phyloP scores from a whole-genome alignment of 2,888 invertebrate genomes.

The Abscondita cerata region DNA sequence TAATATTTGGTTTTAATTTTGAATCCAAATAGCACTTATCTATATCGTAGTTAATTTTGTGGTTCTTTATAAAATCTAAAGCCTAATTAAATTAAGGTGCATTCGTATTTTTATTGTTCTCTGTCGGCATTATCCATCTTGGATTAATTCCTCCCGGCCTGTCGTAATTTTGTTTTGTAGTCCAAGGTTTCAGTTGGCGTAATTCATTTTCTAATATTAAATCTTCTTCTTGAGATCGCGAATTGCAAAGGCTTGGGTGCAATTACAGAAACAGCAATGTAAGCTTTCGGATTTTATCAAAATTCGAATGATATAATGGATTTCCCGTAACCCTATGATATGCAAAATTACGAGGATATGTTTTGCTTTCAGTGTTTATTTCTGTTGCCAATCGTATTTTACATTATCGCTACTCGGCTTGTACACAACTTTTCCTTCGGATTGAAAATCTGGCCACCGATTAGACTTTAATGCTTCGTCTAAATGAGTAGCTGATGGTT shows the following conservation, averaged over 20 bases:
- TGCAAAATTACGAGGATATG: slow-evolving; percentile 55
- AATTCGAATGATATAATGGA: slow-evolving; percentile 46
- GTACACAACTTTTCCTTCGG: slow-evolving; percentile 26
- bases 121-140: slow-evolving; percentile 51
- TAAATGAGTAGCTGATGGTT: slow-evolving; percentile 14
- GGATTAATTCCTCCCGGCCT: slow-evolving; percentile 53
- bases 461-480: slow-evolving; percentile 33
- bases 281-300: slow-evolving; percentile 56
- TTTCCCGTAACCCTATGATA: slow-evolving; percentile 58
- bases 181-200: slow-evolving; percentile 57
- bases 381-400: slow-evolving; percentile 41
- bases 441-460: slow-evolving; percentile 31
- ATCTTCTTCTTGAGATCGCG: slow-evolving; percentile 37
- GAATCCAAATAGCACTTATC: slow-evolving; percentile 1
- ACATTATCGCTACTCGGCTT: slow-evolving; percentile 27
- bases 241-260: slow-evolving; percentile 52
- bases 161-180: slow-evolving; percentile 51
- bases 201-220: slow-evolving; percentile 54
- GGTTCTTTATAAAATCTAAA: slow-evolving; percentile 8
- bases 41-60: slow-evolving; percentile 2
- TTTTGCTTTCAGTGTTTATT: slow-evolving; percentile 39
- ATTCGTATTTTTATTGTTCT: slow-evolving; percentile 19
- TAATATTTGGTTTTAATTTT: not conserved
- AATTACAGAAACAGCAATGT: slow-evolving; percentile 58
- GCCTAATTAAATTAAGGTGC: slow-evolving; percentile 22